Conservation (phyloP, 2,113 vertebrate species). For the Coryphaenoides rupestris region DNA sequence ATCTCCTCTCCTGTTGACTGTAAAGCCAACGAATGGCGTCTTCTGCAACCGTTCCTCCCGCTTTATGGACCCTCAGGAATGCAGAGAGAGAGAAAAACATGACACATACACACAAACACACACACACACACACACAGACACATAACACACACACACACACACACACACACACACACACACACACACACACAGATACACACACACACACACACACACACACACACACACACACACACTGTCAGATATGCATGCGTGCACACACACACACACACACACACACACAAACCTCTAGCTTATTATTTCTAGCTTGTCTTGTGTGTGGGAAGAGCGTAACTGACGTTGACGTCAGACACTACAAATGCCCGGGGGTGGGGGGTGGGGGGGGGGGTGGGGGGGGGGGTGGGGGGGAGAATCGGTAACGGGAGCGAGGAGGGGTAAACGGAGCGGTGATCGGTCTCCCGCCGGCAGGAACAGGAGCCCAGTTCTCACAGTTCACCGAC, state of each 20-base stretch:
- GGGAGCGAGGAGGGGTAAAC: background rate
- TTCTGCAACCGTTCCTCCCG: no score
- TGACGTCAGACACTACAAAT: no score
- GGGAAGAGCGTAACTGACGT: no score
- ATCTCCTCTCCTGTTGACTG: no score
- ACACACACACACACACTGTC: background rate
- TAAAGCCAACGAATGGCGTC: no score
- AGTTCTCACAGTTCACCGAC: constrained; percentile 64
- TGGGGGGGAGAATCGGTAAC: background rate
- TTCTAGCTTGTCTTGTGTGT: no score
- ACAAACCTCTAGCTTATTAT: no score
- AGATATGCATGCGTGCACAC: background rate
- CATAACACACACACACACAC: background rate
- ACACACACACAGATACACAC: background rate
- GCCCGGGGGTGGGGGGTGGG: no score
- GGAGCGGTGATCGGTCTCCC: constrained; percentile 18
- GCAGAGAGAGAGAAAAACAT: no score
- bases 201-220: background rate
- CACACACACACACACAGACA: background rate
- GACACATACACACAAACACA: no score
- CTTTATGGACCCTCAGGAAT: no score
- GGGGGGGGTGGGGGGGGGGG: no score
- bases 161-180: background rate
- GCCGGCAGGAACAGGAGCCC: constrained; percentile 43
- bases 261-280: background rate